Evolutionary conservation across 1,140 invertebrate genomes (phyloP).

Genomic region (Chrysopa pallens): DNA sequence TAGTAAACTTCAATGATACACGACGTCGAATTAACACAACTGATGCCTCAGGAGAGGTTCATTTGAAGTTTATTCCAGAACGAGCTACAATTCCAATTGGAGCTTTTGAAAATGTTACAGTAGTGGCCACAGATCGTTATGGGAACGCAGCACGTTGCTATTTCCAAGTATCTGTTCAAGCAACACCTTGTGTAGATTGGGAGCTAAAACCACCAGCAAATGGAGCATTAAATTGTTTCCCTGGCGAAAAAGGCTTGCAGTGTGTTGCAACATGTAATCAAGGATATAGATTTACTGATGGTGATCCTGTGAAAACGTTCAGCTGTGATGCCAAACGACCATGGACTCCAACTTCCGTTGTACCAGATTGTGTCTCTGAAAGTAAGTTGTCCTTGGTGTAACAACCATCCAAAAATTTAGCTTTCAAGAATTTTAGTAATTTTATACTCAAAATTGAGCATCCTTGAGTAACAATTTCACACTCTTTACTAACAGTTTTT

Average conservation of each 20-base stretch:
- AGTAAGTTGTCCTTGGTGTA: conserved; percentile 27
- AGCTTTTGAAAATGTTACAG: conserved; percentile 88
- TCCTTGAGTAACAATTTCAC: no score
- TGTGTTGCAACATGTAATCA: conserved; percentile 82
- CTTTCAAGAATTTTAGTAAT: no score
- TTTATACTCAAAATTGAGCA: no score
- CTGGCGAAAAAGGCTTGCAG: conserved; percentile 61
- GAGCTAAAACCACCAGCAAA: conserved; percentile 75
- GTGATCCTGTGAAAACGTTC: conserved; percentile 70
- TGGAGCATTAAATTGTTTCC: conserved; percentile 72
- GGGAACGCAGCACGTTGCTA: conserved; percentile 82
- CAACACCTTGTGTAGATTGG: conserved; percentile 87
- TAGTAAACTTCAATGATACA: conserved; percentile 86
- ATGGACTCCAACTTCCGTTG: conserved; percentile 70
- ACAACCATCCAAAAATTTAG: no score
- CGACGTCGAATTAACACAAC: conserved; percentile 67
- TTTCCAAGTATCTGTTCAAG: conserved; percentile 88
- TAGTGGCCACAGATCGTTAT: conserved; percentile 71
- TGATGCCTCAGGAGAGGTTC: conserved; percentile 79
- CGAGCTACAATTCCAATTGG: conserved; percentile 73
- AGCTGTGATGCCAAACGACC: conserved; percentile 56
- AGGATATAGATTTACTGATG: conserved; percentile 86
- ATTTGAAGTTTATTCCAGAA: conserved; percentile 66
- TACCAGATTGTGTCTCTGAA: conserved; percentile 87
- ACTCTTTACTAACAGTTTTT: no score